Conservation (phyloP, 1,140 invertebrate species). For the Tribolium castaneum region DNA sequence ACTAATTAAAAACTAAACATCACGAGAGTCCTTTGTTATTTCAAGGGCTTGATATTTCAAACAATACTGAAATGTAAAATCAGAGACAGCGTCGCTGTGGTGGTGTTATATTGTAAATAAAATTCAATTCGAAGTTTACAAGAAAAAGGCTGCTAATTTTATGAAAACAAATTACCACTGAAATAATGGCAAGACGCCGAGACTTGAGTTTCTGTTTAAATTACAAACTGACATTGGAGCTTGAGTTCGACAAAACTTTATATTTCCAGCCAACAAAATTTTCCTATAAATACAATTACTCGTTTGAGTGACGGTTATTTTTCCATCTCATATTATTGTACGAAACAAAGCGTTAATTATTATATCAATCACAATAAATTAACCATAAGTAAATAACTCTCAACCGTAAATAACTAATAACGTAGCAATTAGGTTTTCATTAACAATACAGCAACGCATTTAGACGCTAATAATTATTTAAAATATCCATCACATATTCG, state of each 20-base stretch:
- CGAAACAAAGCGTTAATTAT: no score
- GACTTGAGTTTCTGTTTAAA: not conserved
- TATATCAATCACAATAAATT: no score
- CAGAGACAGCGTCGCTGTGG: not conserved
- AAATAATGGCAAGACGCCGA: not conserved
- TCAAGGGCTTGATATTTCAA: not conserved
- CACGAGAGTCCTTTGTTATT: not conserved
- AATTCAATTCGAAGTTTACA: not conserved
- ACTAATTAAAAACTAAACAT: not conserved
- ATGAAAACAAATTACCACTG: not conserved
- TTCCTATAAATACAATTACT: no score
- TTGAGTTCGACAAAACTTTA: no score
- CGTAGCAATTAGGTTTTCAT: no score
- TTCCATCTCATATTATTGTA: no score
- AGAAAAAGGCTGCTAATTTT: not conserved
- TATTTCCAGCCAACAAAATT: no score
- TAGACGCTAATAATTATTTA: not conserved
- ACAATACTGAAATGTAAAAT: not conserved
- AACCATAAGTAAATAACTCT: no score
- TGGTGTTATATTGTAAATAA: not conserved
- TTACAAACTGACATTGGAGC: not conserved
- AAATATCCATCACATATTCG: not conserved
- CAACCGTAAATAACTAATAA: no score
- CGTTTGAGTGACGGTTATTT: no score
- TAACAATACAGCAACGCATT: not conserved